Base-by-base conservation (phyloP, 2,797 vertebrate species). In the Bradypodion ventrale region DNA sequence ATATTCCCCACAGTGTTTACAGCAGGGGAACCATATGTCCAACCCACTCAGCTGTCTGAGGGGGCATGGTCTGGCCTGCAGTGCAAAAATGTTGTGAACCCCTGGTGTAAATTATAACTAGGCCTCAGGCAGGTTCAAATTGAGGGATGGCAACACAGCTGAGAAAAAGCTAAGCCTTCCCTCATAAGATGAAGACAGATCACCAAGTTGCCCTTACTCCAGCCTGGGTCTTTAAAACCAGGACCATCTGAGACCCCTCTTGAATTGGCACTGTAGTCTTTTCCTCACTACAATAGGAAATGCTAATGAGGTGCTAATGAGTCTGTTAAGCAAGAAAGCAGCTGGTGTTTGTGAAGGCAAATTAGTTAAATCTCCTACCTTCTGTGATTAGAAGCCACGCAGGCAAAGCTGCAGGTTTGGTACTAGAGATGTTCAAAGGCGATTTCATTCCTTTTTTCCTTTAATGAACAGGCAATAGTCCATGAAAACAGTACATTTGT, bases 261-360 rank as follows among this genome's bases (percentile, higher is more conserved):
- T 52, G 73, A 75, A 75, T 44, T 40, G 37, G 52, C 37, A 23
- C 35, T 23, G 78, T 32, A 23, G 25, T 65, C 52, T 76, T 49
- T 59, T 40, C 42, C 9, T 49, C 65, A 62, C 73, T 75, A 85
- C 81, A 60, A 85, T 29, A 2, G 65, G 1, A 32, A 49, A 81
- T 81, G 52, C 63, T 76, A 85, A 85, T 85, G 49, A 75, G 52
- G 72, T 69, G 73, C 65, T 81, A 85, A 85, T 85, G 63, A 85
- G 84, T 44, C 78, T 60, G 72, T 81, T 81, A n/a, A 81, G 63
- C n/a, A 70, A 44, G 25, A 69, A 44, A n/a, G 63, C 40, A 16
- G 49, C 63, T 35, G 27, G 19, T 52, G 32, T n/a, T 56, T 5
- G 25, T 56, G 32, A 25, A 62, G 44, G 74, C 78, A 62, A 81